Evolutionary conservation across 64 coral and sea anemone species (phyloP).

Genomic region (Montipora efflorescens): DNA sequence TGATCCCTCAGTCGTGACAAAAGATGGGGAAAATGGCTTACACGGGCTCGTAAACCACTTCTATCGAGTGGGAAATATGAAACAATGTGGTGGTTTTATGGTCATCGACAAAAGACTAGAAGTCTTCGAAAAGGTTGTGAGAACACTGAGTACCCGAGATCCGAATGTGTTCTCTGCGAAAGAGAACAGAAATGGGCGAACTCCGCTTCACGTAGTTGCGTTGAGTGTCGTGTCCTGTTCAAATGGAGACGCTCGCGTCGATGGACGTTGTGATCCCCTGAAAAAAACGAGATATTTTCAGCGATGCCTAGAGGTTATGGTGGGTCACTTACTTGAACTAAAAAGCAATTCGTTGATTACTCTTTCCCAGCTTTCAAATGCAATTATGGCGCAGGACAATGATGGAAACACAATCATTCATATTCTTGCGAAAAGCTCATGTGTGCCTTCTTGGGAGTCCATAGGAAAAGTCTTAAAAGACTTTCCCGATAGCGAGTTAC

Average conservation of each 20-base stretch:
- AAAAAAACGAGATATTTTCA: conserved; percentile 70
- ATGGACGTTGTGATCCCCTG: conserved; percentile 60
- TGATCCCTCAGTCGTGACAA: conserved; percentile 40
- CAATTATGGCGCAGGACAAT: conserved; percentile 59
- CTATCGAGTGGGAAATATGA: conserved; percentile 67
- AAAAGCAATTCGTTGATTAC: conserved; percentile 46
- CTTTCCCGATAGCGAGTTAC: conserved; percentile 34
- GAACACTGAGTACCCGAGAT: conserved; percentile 45
- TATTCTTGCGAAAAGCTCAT: conserved; percentile 45
- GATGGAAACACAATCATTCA: conserved; percentile 72
- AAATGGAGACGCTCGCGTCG: conserved; percentile 37
- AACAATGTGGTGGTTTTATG: conserved; percentile 63
- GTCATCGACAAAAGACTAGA: conserved; percentile 68
- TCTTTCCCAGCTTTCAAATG: conserved; percentile 28
- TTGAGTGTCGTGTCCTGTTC: conserved; percentile 52
- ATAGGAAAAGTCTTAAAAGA: conserved; percentile 56
- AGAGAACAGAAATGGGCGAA: conserved; percentile 49
- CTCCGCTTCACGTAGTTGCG: conserved; percentile 61
- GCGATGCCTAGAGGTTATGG: conserved; percentile 76
- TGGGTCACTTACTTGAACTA: conserved; percentile 66
- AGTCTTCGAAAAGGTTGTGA: conserved; percentile 77
- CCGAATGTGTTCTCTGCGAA: conserved; percentile 70
- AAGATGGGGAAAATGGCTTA: conserved; percentile 64
- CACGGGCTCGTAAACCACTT: conserved; percentile 65
- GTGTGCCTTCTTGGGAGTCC: conserved; percentile 38